Base-by-base conservation (phyloP, 2,113 vertebrate species). In the Orycteropus afer region DNA sequence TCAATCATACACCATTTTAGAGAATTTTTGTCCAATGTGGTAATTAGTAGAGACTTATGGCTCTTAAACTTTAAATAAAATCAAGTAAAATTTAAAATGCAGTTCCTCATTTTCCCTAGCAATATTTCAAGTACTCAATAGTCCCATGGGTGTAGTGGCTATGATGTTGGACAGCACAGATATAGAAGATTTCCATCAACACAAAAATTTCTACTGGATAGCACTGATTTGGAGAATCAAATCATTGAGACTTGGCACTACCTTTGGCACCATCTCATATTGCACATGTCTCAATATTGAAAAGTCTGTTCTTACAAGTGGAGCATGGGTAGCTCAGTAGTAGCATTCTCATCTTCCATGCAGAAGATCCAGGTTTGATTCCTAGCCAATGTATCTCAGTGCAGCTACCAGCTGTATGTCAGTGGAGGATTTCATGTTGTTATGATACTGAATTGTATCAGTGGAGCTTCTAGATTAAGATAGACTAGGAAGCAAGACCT, bases 1-100 rank as follows among this genome's bases (percentile, higher is more conserved):
- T 13, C 29, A 80, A 37, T 40, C 1, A n/a, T 18, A 77, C 5
- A 12, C 15, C n/a, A 89, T 80, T 93, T 71, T 67, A 82, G 20
- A 65, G 34, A 11, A 65, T 25, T 57, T 51, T 37, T 71, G 7
- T 51, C 45, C 14, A 14, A 13, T 23, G 11, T 4, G 49, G 17
- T 40, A 42, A 61, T 37, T 55, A 69, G 37, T 37, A 91, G 37
- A 83, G 22, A 51, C 1, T 10, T 4, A 3, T 3, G 5, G 18
- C 22, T 81, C 83, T 87, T 17, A 77, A 57, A 57, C 71, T 69
- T 86, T 91, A 85, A 76, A 49, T 86, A 89, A 85, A 76, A 49
- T 57, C 83, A 91, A 87, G 71, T 47, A 92, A 51, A 84, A 79
- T 82, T 51, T 47, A 86, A 93, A 91, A 45, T 63, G 83, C 18